Evolutionary conservation across 2,888 invertebrate genomes (phyloP).

Genomic region (Eupithecia abbreviata): DNA sequence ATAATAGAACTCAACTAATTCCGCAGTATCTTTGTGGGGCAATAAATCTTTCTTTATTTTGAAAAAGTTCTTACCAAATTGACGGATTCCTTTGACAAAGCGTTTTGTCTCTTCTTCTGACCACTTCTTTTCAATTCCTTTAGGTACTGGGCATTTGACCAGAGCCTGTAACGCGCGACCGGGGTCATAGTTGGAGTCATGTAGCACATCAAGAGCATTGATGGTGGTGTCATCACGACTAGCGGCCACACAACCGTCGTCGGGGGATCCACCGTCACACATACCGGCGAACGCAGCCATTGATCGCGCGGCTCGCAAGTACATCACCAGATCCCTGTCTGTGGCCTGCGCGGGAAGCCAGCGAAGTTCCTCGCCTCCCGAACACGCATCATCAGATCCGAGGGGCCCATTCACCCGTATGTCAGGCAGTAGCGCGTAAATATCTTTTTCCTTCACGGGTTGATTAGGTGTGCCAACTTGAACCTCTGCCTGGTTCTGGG

Average conservation of each 20-base stretch:
- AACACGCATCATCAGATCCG: slow-evolving; percentile 77
- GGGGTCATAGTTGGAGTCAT: slow-evolving; percentile 98
- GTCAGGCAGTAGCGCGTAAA: slow-evolving; percentile 83
- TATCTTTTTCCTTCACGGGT: slow-evolving; percentile 81
- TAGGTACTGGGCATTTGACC: slow-evolving; percentile 98
- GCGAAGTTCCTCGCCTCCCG: slow-evolving; percentile 92
- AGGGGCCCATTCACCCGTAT: slow-evolving; percentile 80
- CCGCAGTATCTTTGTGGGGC: slow-evolving; percentile 98
- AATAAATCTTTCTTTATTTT: slow-evolving; percentile 97
- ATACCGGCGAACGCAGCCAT: slow-evolving; percentile 99
- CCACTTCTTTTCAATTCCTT: slow-evolving; percentile 99
- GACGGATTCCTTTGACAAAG: slow-evolving; percentile 98
- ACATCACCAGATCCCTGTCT: slow-evolving; percentile 98
- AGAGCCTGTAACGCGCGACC: slow-evolving; percentile 97
- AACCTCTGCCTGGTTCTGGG: slow-evolving; percentile 82
- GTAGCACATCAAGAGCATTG: slow-evolving; percentile 97
- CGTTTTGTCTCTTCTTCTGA: slow-evolving; percentile 98
- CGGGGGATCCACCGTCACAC: slow-evolving; percentile 98
- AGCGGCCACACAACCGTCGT: slow-evolving; percentile 98
- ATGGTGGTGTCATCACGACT: slow-evolving; percentile 98
- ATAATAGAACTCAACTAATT: slow-evolving; percentile 99
- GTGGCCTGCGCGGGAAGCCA: slow-evolving; percentile 97
- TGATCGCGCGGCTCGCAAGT: slow-evolving; percentile 97
- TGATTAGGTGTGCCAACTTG: slow-evolving; percentile 81
- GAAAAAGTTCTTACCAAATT: slow-evolving; percentile 99